Conservation (phyloP, 2,797 vertebrate genomes). For the Sardinella longiceps region DNA sequence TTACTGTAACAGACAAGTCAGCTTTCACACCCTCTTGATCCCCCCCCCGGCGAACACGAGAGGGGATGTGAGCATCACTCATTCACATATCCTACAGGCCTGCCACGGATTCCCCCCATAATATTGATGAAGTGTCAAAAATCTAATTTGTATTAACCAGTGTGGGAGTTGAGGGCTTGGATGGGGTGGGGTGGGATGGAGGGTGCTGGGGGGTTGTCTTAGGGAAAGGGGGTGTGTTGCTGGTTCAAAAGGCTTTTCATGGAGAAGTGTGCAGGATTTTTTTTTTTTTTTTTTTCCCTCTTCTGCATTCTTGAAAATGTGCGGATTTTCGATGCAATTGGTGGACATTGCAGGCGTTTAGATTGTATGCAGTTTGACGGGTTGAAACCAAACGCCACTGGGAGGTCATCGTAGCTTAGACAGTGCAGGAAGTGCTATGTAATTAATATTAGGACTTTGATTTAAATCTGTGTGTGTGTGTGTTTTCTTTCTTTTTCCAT, state of each 20-base stretch:
- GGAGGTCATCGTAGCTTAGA: constrained; percentile 32
- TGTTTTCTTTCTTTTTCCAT: constrained; percentile 41
- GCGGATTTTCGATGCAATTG: not conserved
- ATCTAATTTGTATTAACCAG: constrained; percentile 25
- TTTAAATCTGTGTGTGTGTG: constrained; percentile 38
- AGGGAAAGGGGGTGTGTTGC: not conserved
- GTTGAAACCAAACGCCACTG: not conserved
- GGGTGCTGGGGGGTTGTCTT: not conserved
- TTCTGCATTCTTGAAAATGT: not conserved
- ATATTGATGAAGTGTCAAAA: constrained; percentile 22
- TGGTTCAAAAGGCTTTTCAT: not conserved
- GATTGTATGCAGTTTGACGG: not conserved
- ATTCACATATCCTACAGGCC: constrained; percentile 21
- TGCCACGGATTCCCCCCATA: constrained; percentile 15
- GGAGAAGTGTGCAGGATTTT: not conserved
- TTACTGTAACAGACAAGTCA: constrained; percentile 18
- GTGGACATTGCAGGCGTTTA: not conserved
- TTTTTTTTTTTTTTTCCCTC: too few relatives aligned
- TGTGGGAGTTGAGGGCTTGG: not conserved
- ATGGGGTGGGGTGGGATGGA: not conserved
- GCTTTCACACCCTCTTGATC: constrained; percentile 26
- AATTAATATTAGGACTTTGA: constrained; percentile 49
- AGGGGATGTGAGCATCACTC: constrained; percentile 16
- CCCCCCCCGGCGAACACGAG: constrained; percentile 12
- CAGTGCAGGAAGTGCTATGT: constrained; percentile 35